phyloP scores from a whole-genome alignment of 23 tunicate genomes.

The Trididemnum clinides region DNA sequence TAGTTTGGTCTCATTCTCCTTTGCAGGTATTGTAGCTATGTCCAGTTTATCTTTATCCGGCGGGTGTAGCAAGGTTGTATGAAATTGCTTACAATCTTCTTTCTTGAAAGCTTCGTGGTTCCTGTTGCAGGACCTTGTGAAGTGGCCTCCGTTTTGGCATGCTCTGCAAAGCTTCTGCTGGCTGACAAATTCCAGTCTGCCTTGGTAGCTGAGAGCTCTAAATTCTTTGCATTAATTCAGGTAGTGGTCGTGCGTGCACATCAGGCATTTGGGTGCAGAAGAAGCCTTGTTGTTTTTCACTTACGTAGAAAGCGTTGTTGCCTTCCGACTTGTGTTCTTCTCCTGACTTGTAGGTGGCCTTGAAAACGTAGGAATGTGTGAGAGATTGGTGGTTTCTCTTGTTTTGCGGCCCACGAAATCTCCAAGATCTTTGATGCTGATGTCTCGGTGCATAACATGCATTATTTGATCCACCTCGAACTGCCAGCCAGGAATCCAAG shows the following conservation, averaged over 20 bases:
- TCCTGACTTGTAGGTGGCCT: no score
- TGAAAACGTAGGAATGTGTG: no score
- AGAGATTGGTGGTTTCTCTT: no score
- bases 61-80: slow-evolving; percentile 45
- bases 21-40: not conserved
- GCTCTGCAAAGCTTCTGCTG: not conserved
- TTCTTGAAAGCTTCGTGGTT: slow-evolving; percentile 13
- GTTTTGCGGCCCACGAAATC: no score
- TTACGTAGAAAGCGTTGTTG: not conserved
- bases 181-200: not conserved
- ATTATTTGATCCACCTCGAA: no score
- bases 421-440: no score
- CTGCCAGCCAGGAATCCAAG: no score
- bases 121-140: slow-evolving; percentile 2
- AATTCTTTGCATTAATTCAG: not conserved
- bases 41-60: slow-evolving; percentile 7
- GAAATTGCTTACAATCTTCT: slow-evolving; percentile 7
- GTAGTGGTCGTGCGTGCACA: not conserved
- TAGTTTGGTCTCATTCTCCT: not conserved
- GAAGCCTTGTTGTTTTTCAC: not conserved
- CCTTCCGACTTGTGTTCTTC: not conserved
- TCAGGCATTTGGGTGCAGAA: not conserved
- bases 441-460: no score
- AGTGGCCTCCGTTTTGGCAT: slow-evolving; percentile 16
- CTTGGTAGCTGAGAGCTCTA: not conserved